These are phyloP conservation scores for Papilio demoleus DNA, from an alignment of 2,888 invertebrate species.

Conservation along the genomic window DNA sequence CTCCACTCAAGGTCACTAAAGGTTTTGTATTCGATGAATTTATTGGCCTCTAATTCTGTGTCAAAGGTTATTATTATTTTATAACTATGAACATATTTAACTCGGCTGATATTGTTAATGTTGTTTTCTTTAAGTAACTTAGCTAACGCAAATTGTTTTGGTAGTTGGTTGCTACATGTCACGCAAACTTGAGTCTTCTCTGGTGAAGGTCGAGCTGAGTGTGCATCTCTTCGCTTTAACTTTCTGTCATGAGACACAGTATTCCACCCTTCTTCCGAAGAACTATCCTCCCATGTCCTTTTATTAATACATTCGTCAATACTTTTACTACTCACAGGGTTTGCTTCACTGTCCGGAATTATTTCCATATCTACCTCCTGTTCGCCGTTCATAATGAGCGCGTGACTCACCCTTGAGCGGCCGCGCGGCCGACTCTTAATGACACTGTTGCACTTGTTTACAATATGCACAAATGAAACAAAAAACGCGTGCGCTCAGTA, in stretches of 20 bases:
- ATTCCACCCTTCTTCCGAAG: constrained; percentile 1
- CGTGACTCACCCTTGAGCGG: background rate
- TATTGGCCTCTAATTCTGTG: no score
- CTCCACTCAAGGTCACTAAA: no score
- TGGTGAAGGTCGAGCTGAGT: background rate
- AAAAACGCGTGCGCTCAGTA: background rate
- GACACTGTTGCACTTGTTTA: background rate
- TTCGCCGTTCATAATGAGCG: background rate
- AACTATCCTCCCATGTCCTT: background rate
- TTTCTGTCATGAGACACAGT: background rate
- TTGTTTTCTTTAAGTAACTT: background rate
- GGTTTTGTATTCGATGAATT: no score
- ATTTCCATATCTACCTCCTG: background rate
- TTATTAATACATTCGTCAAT: background rate
- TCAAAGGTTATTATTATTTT: no score
- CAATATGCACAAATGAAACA: background rate
- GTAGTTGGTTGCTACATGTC: background rate
- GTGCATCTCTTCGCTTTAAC: background rate
- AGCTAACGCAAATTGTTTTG: background rate
- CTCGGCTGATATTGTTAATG: background rate
- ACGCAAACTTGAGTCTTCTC: background rate
- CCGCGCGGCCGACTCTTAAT: background rate
- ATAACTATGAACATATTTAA: background rate
- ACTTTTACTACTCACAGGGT: background rate
- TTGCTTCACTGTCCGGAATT: background rate